Percentiles rank a stretch among this genome's conserved stretches.
These are phyloP conservation scores for Liopterus haemorrhoidalis DNA, from an alignment of 2,888 invertebrate species.

Conservation along the genomic window DNA sequence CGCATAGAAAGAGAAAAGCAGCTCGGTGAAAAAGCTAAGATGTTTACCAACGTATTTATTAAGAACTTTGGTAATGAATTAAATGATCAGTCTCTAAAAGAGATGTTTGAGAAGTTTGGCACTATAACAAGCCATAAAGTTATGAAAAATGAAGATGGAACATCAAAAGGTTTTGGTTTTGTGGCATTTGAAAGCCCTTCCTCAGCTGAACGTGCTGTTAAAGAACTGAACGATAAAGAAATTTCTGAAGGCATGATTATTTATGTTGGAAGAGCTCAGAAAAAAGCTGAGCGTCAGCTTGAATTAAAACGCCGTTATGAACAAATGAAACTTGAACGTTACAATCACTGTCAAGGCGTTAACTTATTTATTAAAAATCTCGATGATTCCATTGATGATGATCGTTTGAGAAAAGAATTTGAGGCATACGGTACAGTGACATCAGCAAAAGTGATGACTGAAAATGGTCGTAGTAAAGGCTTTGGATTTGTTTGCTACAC, in stretches of 20 bases:
- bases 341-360: slow-evolving; percentile 66
- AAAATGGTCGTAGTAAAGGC: slow-evolving; percentile 52
- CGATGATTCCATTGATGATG: slow-evolving; percentile 64
- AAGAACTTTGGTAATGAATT: slow-evolving; percentile 96
- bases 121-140: slow-evolving; percentile 86
- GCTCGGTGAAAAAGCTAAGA: slow-evolving; percentile 88
- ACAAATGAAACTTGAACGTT: slow-evolving; percentile 83
- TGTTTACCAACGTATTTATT: slow-evolving; percentile 96
- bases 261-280: slow-evolving; percentile 97
- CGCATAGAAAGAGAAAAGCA: slow-evolving; percentile 95
- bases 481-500: slow-evolving; percentile 72
- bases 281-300: slow-evolving; percentile 94
- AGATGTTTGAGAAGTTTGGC: slow-evolving; percentile 88
- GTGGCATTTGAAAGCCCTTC: slow-evolving; percentile 97
- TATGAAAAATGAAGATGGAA: slow-evolving; percentile 85
- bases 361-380: slow-evolving; percentile 69
- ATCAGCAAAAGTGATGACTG: slow-evolving; percentile 61
- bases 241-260: slow-evolving; percentile 72
- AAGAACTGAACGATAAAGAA: slow-evolving; percentile 84
- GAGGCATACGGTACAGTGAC: slow-evolving; percentile 62
- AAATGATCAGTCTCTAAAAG: slow-evolving; percentile 79
- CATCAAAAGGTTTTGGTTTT: slow-evolving; percentile 98
- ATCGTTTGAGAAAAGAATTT: slow-evolving; percentile 59
- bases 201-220: slow-evolving; percentile 86
- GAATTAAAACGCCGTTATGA: slow-evolving; percentile 95